These are phyloP conservation scores for Perodicticus potto DNA, from an alignment of 2,797 vertebrate genomes.

Conservation along the genomic window DNA sequence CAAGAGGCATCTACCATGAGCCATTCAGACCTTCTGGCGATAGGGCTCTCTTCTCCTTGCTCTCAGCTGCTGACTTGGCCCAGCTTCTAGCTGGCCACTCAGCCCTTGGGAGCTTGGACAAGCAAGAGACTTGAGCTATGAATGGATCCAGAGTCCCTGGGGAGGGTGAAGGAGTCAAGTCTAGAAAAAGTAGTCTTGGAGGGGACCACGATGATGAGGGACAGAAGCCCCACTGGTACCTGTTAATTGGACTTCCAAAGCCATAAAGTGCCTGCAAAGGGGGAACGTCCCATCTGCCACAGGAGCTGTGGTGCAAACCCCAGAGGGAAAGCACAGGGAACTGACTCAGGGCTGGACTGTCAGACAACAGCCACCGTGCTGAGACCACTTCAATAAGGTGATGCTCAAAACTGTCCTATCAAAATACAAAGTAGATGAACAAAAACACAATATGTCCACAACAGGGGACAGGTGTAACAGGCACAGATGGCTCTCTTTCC, in stretches of 20 bases:
- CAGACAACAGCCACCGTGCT: too few species aligned
- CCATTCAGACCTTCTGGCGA: not conserved
- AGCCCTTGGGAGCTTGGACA: not conserved
- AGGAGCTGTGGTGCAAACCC: not conserved
- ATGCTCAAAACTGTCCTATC: not conserved
- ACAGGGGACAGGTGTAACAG: accelerated
- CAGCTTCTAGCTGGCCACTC: not conserved
- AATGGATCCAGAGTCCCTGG: not conserved
- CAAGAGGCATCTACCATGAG: not conserved
- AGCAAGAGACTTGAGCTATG: not conserved
- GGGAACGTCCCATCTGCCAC: not conserved
- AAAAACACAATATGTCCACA: not conserved
- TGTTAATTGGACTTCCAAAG: not conserved
- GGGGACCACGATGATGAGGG: too few species aligned
- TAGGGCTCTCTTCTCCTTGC: not conserved
- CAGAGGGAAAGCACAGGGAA: not conserved
- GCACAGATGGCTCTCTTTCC: not conserved
- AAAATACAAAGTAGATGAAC: not conserved
- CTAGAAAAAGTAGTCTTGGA: not conserved
- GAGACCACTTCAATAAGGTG: not conserved
- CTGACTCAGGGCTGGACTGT: not conserved
- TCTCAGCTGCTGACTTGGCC: not conserved
- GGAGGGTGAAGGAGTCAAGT: not conserved
- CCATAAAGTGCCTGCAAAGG: not conserved
- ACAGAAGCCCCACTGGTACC: not conserved